Base-by-base conservation (phyloP, 2,888 invertebrate species). In the Heliconius sara region DNA sequence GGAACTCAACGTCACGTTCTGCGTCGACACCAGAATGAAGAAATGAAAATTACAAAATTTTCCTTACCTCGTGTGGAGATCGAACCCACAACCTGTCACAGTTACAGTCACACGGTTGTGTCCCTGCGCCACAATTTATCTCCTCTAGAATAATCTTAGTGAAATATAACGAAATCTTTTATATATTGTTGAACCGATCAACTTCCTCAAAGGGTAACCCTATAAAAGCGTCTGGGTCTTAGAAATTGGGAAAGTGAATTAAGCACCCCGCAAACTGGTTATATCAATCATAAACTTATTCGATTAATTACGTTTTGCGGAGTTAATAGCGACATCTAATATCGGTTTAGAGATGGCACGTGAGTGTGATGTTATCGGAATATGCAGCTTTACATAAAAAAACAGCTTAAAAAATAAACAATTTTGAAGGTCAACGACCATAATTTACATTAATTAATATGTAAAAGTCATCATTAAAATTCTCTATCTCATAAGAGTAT, bases 251-350 rank as follows among this genome's bases (percentile, higher is more conserved):
- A 94, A 95, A 95, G 92, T 95, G 94, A 94, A 95, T 95, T 95
- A 94, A 93, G 92, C 93, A 89, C 93, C 93, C 92, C 94, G 88
- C 94, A 94, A 94, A 94, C 95, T 94, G 95, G 95, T 95, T 94
- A 95, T 95, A 95, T 95, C 95, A 95, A 95, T 95, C 95, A 95
- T 95, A 95, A 95, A 95, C 93, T 95, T 95, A 95, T 94, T 95
- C 95, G 92, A 95, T 95, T 95, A 95, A 95, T 95, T 95, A 95
- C 95, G 94, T 95, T 95, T 95, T 95, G 95, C 95, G 95, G 94
- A 95, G 95, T 95, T 95, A 95, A 95, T 95, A 94, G 95, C 94
- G 93, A 94, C 95, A 95, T 94, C 95, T 95, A 95, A 94, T 95
- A 95, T 93, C 89, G 90, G 86, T 82, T 82, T 86, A 93, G 92